phyloP scores from a whole-genome alignment of 2,888 invertebrate species.

The Clivina fossor region DNA sequence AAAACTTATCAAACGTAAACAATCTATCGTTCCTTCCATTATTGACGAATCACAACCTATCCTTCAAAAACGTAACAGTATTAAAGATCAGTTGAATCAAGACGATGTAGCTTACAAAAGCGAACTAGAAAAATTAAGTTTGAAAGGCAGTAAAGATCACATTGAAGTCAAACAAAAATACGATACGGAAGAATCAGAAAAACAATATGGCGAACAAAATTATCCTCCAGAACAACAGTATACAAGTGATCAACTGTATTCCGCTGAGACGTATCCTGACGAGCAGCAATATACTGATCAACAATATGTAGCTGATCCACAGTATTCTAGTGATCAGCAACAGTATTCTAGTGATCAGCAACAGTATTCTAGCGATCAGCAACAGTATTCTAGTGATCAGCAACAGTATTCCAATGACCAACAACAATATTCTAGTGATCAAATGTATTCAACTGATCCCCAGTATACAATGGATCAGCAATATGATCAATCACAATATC shows the following conservation, averaged over 20 bases:
- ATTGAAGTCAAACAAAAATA: constrained; percentile 26
- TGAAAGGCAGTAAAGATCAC: too few species aligned
- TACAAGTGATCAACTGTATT: constrained; percentile 36
- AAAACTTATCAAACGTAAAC: constrained; percentile 8
- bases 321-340: constrained; percentile 30
- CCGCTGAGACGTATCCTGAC: constrained; percentile 14
- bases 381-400: constrained; percentile 31
- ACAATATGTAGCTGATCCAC: constrained; percentile 18
- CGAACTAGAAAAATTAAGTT: too few species aligned
- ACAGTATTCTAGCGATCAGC: constrained; percentile 31
- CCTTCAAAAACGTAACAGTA: neutral
- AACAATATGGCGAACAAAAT: constrained; percentile 36
- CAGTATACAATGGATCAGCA: constrained; percentile 51
- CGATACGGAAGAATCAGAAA: too few species aligned
- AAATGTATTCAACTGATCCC: constrained; percentile 47
- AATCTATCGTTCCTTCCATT: constrained; percentile 31
- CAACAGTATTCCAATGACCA: constrained; percentile 7
- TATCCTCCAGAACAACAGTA: constrained; percentile 37
- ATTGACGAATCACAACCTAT: constrained; percentile 23
- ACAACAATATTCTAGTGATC: constrained; percentile 14
- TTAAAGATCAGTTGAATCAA: too few species aligned
- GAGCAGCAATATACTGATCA: constrained; percentile 29
- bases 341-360: constrained; percentile 31
- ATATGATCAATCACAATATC: constrained; percentile 40
- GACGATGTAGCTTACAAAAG: too few species aligned